Conservation (phyloP, 2,888 invertebrate species). For the Apoderus coryli region DNA sequence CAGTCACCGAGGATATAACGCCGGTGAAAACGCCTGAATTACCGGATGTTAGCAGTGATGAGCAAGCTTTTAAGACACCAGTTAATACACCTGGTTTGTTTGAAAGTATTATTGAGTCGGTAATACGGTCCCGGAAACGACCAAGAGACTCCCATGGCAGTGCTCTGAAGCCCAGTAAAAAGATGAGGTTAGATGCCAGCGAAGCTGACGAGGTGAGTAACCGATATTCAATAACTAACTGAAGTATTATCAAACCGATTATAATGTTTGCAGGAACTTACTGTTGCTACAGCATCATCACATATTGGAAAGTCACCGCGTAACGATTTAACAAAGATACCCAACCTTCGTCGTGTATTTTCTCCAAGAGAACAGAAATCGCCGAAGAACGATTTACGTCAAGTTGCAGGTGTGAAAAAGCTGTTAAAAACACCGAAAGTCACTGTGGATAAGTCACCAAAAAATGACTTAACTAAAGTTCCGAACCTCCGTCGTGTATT, state of each 20-base stretch:
- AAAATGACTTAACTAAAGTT: conserved; percentile 16
- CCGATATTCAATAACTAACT: too few species aligned
- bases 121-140: conserved; percentile 17
- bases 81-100: conserved; percentile 19
- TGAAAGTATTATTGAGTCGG: conserved; percentile 17
- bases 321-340: conserved; percentile 19
- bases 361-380: conserved; percentile 17
- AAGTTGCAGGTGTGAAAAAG: conserved; percentile 19
- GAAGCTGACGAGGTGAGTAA: conserved; percentile 6
- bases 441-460: conserved; percentile 17
- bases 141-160: conserved; percentile 14
- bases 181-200: conserved; percentile 8
- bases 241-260: too few species aligned
- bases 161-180: conserved; percentile 11
- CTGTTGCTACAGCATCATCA: too few species aligned
- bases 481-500: conserved; percentile 12
- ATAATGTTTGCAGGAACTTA: too few species aligned
- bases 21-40: conserved; percentile 17
- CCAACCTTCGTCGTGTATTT: conserved; percentile 20
- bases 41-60: conserved; percentile 9
- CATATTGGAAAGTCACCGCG: too few species aligned
- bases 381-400: conserved; percentile 19
- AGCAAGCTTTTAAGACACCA: conserved; percentile 18
- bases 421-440: conserved; percentile 18
- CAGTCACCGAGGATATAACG: conserved; percentile 19